Evolutionary conservation across 2,888 invertebrate genomes (phyloP).

Genomic region (Pyrgus malvae): DNA sequence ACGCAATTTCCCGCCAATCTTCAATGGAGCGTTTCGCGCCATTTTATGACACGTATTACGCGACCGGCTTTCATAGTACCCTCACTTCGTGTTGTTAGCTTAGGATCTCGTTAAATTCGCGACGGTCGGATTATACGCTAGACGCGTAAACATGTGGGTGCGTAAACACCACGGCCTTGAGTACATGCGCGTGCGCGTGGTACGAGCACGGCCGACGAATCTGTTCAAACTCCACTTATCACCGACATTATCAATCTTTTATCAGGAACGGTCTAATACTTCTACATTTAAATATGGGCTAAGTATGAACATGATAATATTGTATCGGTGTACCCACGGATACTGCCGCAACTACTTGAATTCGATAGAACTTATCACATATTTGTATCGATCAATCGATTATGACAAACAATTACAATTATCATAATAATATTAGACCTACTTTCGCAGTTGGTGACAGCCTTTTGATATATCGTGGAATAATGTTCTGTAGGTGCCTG

Average conservation of each 20-base stretch:
- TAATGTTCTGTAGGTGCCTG: too few relatives aligned
- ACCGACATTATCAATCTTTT: conserved; percentile 57
- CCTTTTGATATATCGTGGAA: too few relatives aligned
- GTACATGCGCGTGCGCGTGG: conserved; percentile 57
- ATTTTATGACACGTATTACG: conserved; percentile 51
- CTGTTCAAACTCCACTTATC: conserved; percentile 61
- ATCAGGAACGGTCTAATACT: conserved; percentile 48
- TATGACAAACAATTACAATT: conserved; percentile 5
- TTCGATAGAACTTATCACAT: background rate
- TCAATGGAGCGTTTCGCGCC: conserved; percentile 77
- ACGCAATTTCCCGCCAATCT: conserved; percentile 73
- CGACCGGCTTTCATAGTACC: conserved; percentile 51
- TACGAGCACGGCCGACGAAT: conserved; percentile 44
- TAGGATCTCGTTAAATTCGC: conserved; percentile 19
- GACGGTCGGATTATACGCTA: conserved; percentile 48
- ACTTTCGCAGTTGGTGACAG: background rate
- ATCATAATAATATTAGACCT: background rate
- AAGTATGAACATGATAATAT: conserved; percentile 10
- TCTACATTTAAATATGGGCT: background rate
- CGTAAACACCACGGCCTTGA: conserved; percentile 78
- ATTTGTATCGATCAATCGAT: background rate
- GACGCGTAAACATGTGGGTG: conserved; percentile 62
- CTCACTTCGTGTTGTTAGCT: conserved; percentile 21
- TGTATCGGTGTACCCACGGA: background rate
- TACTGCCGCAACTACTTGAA: background rate